Base-by-base conservation (phyloP, 92 coral and sea anemone genomes). In the Actinostola sp. region DNA sequence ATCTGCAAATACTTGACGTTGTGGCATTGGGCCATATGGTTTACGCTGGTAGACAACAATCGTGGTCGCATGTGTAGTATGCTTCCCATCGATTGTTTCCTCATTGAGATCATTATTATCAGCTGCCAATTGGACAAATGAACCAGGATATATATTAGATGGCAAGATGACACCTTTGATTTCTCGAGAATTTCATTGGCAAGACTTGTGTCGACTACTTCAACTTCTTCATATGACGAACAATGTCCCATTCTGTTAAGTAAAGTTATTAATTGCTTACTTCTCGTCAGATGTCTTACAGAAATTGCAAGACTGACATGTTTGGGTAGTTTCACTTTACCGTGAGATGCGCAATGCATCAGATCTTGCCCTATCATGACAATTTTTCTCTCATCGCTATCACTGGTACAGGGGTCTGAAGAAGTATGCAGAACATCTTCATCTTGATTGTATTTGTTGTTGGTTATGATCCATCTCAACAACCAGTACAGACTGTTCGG, bases 31-130 rank as follows among this genome's bases (percentile, higher is more conserved):
- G 9, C 66, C 77, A 13, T 55, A 29, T 17, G 21, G 59, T 45
- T 55, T 67, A 4, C 73, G 51, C 55, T 78, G 84, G 61, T 29
- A 63, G 24, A 65, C 16, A 9, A 76, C 73, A 9, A 45, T 31
- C 0, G 81, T 75, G 0, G 85, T 79, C 2, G 85, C 79, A 51
- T 79, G 85, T 2, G 79, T 79, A 7, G 85, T 79, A 30, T 79
- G 26, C 56, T 76, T 76, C 16, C 84, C 84, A 60, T 78, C 77
- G 3, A 78, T 16, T 8, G 79, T 80, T 58, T 81, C 86, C 33
- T 81, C 81, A 17, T 73, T 65, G 14, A 77, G 15, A 24, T 77
- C 83, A 48, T 67, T 57, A 23, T 81, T 73, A 41, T 81, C 81
- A 15, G 86, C 86, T 13, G 86, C 86, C 24, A 55, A 12, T 30